phyloP scores from a whole-genome alignment of 2,888 invertebrate genomes.

The Seladonia tumulorum region DNA sequence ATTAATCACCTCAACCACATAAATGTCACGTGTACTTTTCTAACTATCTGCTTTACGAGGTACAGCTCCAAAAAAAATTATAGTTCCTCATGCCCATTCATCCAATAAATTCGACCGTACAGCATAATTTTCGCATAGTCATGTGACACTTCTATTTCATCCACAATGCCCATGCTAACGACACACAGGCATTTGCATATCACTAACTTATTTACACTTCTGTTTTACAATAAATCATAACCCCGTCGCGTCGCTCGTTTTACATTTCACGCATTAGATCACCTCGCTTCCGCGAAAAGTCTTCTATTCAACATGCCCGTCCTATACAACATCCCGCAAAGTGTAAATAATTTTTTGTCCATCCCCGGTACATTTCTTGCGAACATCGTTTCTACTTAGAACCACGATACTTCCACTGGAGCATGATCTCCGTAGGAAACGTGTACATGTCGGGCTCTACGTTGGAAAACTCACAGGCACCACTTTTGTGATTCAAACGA shows the following conservation, averaged over 20 bases:
- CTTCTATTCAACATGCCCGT: not conserved
- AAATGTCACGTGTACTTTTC: not conserved
- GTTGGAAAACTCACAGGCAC: not conserved
- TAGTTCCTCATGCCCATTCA: not conserved
- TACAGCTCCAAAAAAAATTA: not conserved
- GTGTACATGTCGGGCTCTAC: not conserved
- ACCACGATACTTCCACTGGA: not conserved
- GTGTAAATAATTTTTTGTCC: not conserved
- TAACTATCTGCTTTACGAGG: not conserved
- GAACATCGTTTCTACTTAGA: not conserved
- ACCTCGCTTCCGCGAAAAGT: not conserved
- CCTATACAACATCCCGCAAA: not conserved
- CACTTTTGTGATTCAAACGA: not conserved
- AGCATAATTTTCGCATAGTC: not conserved
- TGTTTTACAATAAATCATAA: not conserved
- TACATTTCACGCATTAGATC: not conserved
- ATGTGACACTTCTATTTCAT: not conserved
- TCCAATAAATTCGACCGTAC: not conserved
- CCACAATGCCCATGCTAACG: not conserved
- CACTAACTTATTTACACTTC: not conserved
- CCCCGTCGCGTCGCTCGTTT: not conserved
- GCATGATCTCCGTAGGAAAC: not conserved
- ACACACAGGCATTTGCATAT: not conserved
- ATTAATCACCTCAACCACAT: not conserved
- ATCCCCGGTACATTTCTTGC: not conserved